A percentile compares a stretch with the other conserved stretches of the same genome.
These are phyloP conservation scores for Micromesistius poutassou DNA, from an alignment of 2,797 vertebrate species.

Conservation along the genomic window DNA sequence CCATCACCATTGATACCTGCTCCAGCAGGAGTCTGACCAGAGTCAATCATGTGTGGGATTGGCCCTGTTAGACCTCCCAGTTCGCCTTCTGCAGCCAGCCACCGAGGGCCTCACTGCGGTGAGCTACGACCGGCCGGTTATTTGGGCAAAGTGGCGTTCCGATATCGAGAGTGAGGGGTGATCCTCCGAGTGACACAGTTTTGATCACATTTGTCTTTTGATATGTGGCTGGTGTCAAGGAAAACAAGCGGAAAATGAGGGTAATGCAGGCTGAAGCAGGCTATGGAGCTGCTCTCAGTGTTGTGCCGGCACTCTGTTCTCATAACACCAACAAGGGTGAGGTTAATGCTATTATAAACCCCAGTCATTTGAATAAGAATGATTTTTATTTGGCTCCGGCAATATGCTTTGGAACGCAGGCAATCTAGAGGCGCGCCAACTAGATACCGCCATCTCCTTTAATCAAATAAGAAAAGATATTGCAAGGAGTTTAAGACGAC, in stretches of 20 bases:
- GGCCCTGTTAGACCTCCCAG: slow-evolving; percentile 43
- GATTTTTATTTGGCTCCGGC: background rate
- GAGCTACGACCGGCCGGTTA: slow-evolving; percentile 6
- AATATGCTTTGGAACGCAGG: background rate
- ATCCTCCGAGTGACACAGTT: background rate
- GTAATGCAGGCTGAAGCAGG: background rate
- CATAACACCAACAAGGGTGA: background rate
- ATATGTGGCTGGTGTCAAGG: background rate
- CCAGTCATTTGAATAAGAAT: background rate
- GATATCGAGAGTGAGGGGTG: slow-evolving; percentile 8
- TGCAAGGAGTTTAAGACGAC: background rate
- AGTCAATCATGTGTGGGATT: slow-evolving; percentile 66
- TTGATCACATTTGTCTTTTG: background rate
- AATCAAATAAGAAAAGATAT: background rate
- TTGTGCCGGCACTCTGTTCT: background rate
- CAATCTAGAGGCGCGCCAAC: background rate
- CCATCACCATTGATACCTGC: slow-evolving; percentile 48
- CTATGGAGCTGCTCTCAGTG: background rate
- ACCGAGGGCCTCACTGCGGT: background rate
- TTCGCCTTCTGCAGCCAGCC: slow-evolving; percentile 29
- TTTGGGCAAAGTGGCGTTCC: slow-evolving; percentile 20
- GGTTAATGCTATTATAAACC: background rate
- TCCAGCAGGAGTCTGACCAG: slow-evolving; percentile 36
- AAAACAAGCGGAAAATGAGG: background rate
- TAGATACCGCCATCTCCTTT: background rate